Evolutionary conservation across 2,113 vertebrate genomes (phyloP), one percentile per base, ranked within the genome.

Genomic region (Zingel zingel): DNA sequence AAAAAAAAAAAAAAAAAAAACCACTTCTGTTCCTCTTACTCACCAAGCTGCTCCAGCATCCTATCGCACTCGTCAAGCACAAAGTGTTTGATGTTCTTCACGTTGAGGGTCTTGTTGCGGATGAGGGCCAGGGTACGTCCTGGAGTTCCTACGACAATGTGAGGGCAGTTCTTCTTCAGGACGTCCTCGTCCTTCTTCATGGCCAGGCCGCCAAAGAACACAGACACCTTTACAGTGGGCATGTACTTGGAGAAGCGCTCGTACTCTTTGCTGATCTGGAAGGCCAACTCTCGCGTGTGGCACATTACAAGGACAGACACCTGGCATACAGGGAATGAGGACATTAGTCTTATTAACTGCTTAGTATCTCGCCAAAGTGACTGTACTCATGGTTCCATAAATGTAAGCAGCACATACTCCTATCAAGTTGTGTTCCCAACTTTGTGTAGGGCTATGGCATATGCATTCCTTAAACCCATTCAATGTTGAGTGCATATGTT

Each of bases 161-260:
- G 97, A 21, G 97, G 97, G 74, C 97, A 97, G 87, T 94, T 97
- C 90, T 96, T 97, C 87, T 95, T 96, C 81, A 97, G 84, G 36
- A 96, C 94, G 0, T 97, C 97, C 62, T 97, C 97, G 0, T 97
- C 96, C 47, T 96, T 97, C 93, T 97, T 97, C 85, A 97, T 97
- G 48, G 96, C 93, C 48, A 97, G 85, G 15, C 97, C 97, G 0
- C 97, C 96, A 0, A 97, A 97, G 91, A 97, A 97, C 79, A 97
- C 97, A 0, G 97, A 96, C 23, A 96, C 97, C 93, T 97, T 97
- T 58, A 97, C 95, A 0, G 30, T 95, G 82, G 97, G 95, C 97
- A 97, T 97, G 93, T 97, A 97, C 88, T 97, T 97, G 76, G 96
- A 97, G 92, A 97, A 97, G 65, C 97, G 95, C 88, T 97, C 96